Evolutionary conservation across 2,797 vertebrate species (phyloP), one percentile per base, ranked within the genome.

Genomic region (Poeciliopsis paucimaculata): DNA sequence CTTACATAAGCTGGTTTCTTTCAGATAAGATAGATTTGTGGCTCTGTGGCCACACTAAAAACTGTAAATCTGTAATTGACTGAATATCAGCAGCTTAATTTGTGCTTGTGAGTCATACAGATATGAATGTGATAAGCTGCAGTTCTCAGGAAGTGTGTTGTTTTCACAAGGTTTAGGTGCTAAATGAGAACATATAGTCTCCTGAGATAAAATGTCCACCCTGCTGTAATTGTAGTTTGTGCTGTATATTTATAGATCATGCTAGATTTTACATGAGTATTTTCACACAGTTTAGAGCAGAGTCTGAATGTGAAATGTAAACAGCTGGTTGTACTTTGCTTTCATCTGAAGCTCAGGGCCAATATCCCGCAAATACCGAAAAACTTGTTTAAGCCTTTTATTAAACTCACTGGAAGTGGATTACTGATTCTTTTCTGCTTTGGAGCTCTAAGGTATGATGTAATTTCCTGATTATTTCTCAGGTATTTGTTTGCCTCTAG

Each of bases 401-500:
- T 92, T 90, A 84, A 88, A 78, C 88, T 57, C 66, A 15, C 77
- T 72, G 75, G 86, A 91, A 89, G 85, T 90, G 85, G 88, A 91
- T 93, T 92, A 93, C 92, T 91, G 88, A 93, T 94, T 93, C 90
- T 92, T 90, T 92, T 77, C 83, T 91, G 88, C 90, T 93, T 82
- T 87, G 78, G 26, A 77, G 85, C 3, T 76, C 77, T 20, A 84
- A 83, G 86, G 83, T 89, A 88, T 94, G 92, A 94, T 93, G 91
- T 95, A 89, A 94, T 92, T 94, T 94, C 93, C 92, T 92, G 90
- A 88, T 92, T 91, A 86, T 92, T 94, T 93, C 91, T 92, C 88
- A 90, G 91, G 92, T 93, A 89, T 94, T 93, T 94, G 89, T 93
- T 93, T 92, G 91, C 87, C 73, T 76, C 77, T 71, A 77, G 80